A percentile compares a stretch with the other conserved stretches of the same genome.
phyloP scores from a whole-genome alignment of 2,888 invertebrate species.

The Eumerus sabulonum region DNA sequence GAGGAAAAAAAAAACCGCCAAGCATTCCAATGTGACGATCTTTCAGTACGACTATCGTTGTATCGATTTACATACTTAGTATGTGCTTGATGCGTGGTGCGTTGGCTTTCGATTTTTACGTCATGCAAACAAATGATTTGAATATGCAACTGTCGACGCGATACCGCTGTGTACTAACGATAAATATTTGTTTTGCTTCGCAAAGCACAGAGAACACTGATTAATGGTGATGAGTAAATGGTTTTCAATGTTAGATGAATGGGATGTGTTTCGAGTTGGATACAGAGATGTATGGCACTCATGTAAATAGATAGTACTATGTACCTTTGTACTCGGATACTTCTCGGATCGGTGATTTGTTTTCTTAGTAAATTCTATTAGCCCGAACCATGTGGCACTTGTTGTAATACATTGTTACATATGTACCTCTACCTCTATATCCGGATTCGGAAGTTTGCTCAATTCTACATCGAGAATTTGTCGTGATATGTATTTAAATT shows the following conservation, averaged over 20 bases:
- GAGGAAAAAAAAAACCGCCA: conserved; percentile 18
- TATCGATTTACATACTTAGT: conserved; percentile 22
- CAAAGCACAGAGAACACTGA: conserved; percentile 55
- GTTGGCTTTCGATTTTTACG: conserved; percentile 68
- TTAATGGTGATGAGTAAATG: background rate
- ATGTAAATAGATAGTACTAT: too few species aligned
- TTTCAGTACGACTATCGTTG: conserved; percentile 8
- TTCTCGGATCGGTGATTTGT: background rate
- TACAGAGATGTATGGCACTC: background rate
- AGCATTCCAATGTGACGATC: too few species aligned
- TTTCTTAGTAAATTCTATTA: too few species aligned
- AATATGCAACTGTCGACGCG: conserved; percentile 65
- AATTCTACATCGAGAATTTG: too few species aligned
- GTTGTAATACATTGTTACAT: too few species aligned
- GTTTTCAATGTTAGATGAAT: conserved; percentile 21
- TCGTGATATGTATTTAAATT: too few species aligned
- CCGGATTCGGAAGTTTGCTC: too few species aligned
- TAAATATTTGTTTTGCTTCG: conserved; percentile 60
- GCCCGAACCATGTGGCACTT: too few species aligned
- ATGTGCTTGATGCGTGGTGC: conserved; percentile 47
- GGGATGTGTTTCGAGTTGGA: background rate
- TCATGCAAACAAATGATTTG: conserved; percentile 54
- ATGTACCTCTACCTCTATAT: too few species aligned
- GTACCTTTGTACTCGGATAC: background rate
- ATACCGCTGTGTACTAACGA: conserved; percentile 40